Conservation (phyloP, 2,797 vertebrate species). For the Apogon hyalosoma region DNA sequence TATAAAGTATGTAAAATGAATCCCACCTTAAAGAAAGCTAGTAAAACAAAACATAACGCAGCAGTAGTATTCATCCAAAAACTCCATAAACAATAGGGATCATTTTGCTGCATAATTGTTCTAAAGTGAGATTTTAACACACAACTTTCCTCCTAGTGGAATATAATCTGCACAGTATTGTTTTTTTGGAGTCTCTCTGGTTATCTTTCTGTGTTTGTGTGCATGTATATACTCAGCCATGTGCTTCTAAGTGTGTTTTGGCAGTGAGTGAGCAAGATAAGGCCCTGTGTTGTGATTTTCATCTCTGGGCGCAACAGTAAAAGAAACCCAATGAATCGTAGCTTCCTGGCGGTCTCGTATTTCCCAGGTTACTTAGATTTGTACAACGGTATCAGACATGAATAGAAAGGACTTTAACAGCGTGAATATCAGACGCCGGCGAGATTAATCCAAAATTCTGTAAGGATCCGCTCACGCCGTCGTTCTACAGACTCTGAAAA, state of each 20-base stretch:
- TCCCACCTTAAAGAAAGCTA: too few species aligned
- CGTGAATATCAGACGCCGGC: not conserved
- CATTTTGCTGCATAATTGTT: too few species aligned
- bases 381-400: not conserved
- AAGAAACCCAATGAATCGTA: constrained; percentile 68
- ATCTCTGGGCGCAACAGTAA: constrained; percentile 59
- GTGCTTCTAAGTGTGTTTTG: constrained; percentile 63
- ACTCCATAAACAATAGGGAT: too few species aligned
- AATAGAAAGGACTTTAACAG: constrained; percentile 7
- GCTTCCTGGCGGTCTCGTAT: constrained; percentile 60
- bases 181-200: constrained; percentile 18
- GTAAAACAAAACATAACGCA: too few species aligned
- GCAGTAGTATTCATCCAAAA: too few species aligned
- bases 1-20: too few species aligned
- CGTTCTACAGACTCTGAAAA: constrained; percentile 21
- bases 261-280: constrained; percentile 63
- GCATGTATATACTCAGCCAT: constrained; percentile 26
- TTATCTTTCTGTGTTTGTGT: constrained; percentile 39
- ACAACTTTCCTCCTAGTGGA: too few species aligned
- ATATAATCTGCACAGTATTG: not conserved
- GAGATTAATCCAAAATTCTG: not conserved
- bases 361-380: constrained; percentile 26
- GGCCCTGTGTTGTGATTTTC: constrained; percentile 66
- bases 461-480: not conserved
- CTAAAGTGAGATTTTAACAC: too few species aligned